Evolutionary conservation across 2,797 vertebrate species (phyloP), one percentile per base, ranked within the genome.

Genomic region (Hipposideros larvatus): DNA sequence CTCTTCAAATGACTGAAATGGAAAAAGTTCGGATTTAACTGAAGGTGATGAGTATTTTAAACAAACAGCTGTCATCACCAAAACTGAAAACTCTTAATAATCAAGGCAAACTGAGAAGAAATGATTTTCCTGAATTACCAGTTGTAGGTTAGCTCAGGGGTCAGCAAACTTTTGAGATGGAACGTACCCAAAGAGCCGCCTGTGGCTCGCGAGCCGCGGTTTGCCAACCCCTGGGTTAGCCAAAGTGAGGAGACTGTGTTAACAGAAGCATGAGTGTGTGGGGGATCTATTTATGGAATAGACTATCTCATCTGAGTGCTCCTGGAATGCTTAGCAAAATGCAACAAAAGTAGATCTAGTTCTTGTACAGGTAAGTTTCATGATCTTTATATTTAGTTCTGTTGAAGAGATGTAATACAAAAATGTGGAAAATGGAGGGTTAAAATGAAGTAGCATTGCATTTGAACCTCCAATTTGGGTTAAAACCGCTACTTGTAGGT

Each of bases 1-100:
- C 31, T 46, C 51, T 71, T 43, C 55, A 74, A 82, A 26, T 85
- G 59, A 95, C 24, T 73, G 2, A 90, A 89, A 70, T 74, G 93
- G 57, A 83, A 94, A 80, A 86, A 74, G 53, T 71, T 86, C 13
- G 75, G 51, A 71, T 95, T 93, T 84, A 89, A 71, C 22, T 28
- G n/a, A 91, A 80, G 53, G n/a, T n/a, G 22, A 82, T 87, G 34
- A 73, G 16, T 41, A 90, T 94, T 97, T 92, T 79, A 46, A 93
- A 91, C 22, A 63, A 89, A 95, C 19, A 57, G 10, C 21, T 88
- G 28, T 82, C 77, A 34, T 88, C 51, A 88, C 46, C 7, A 37
- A 90, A 91, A 73, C 53, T 63, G 22, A 37, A 82, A 87, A 57
- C 6, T 6, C 90, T 66, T 85, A 91, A 78, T 21, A 84, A 70